Evolutionary conservation across 2,797 vertebrate species (phyloP).

Genomic region (Numenius phaeopus): DNA sequence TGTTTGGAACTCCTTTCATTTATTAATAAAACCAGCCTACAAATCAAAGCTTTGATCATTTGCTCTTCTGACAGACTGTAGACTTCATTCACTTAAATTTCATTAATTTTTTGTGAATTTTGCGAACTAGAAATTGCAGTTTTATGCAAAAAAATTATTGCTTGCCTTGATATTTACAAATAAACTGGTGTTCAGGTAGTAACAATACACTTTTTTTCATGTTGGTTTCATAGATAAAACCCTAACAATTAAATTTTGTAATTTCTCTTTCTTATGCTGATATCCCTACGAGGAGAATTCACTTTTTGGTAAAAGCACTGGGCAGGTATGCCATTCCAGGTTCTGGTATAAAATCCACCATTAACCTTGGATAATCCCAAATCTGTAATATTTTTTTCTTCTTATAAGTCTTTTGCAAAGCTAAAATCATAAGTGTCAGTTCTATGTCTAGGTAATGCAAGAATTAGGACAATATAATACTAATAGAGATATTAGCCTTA

Average conservation of each 20-base stretch:
- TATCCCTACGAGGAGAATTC: neutral
- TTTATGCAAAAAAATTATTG: neutral
- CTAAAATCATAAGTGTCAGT: neutral
- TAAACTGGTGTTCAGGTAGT: neutral
- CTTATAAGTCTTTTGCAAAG: neutral
- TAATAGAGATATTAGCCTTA: neutral
- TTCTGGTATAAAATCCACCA: neutral
- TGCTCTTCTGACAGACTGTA: neutral
- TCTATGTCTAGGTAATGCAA: neutral
- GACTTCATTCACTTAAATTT: neutral
- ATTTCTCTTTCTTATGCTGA: neutral
- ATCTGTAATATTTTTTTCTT: neutral
- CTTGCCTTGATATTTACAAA: neutral
- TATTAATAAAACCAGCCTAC: neutral
- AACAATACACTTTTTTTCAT: neutral
- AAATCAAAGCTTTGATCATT: neutral
- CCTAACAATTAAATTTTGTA: neutral
- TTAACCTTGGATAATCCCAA: neutral
- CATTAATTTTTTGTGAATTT: neutral
- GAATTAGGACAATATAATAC: neutral
- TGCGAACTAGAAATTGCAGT: neutral
- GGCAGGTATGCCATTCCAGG: neutral
- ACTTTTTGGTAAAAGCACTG: neutral
- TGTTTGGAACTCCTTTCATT: neutral
- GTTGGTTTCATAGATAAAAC: neutral